phyloP scores from a whole-genome alignment of 2,888 invertebrate genomes.

The Machimus rusticus region DNA sequence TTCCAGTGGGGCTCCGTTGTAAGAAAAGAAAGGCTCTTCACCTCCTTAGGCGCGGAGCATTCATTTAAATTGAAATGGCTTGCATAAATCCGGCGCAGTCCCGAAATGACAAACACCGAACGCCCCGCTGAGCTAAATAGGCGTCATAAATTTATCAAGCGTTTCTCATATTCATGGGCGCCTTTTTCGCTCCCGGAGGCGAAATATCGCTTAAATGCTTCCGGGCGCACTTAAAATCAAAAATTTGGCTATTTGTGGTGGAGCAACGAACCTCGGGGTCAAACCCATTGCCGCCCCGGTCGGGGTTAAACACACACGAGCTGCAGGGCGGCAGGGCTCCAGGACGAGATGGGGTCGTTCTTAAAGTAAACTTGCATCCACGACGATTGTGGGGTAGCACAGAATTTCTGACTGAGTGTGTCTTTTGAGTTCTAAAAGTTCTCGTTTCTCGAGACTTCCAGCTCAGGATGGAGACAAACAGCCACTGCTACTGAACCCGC shows the following conservation, averaged over 20 bases:
- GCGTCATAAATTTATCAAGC: conserved; percentile 11
- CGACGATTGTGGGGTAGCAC: background rate
- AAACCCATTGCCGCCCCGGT: background rate
- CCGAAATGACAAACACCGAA: background rate
- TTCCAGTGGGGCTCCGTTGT: background rate
- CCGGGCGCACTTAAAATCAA: background rate
- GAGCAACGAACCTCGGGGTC: background rate
- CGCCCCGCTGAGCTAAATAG: background rate
- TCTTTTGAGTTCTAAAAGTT: background rate
- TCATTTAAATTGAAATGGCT: background rate
- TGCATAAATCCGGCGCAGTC: conserved; percentile 5
- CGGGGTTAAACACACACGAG: background rate
- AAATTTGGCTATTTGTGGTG: background rate
- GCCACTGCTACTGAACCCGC: background rate
- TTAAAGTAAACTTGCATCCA: background rate
- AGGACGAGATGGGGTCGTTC: background rate
- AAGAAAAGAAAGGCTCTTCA: background rate
- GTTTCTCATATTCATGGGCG: background rate
- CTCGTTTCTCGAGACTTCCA: background rate
- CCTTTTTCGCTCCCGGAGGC: background rate
- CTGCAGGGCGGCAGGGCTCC: background rate
- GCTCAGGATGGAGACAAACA: background rate
- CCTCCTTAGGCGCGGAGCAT: background rate
- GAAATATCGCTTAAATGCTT: background rate
- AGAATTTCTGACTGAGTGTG: background rate